Evolutionary conservation across 2,888 invertebrate species (phyloP), one percentile per base, ranked within the genome.

Genomic region (Chrysolina americana): DNA sequence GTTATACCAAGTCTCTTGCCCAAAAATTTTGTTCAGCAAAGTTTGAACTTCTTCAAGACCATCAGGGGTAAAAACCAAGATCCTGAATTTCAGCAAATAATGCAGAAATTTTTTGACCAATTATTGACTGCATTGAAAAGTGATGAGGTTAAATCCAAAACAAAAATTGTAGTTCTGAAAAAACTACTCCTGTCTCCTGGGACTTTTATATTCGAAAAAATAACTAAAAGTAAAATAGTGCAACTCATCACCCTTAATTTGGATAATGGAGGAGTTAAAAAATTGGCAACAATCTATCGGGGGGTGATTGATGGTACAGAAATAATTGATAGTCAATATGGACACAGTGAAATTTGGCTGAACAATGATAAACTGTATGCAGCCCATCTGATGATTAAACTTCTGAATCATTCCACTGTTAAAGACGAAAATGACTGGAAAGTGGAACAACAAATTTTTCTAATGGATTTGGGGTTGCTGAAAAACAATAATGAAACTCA

Each of bases 171-270:
- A 10, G 89, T 92, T 5, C 85, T 95, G 48, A 91, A 91, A 72
- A 92, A 91, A 81, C 85, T 95, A 1, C 88, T 94, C 11, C 89
- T 94, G 62, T 89, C 91, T 84, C 94, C 94, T 0, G 94, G 94
- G 4, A 92, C 92, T 82, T 91, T 95, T 75, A 92, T 93, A 86
- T 92, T 95, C 76, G 94, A 94, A 82, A 94, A 94, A 87, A 91
- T 92, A 41, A 93, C 94, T 21, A 91, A 92, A 13, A 91, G 91
- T 15, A 92, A 91, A 81, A 85, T 94, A 63, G 87, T 94, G 0
- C 93, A 92, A 84, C 90, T 91, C 68, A 89, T 94, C 11, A 91
- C 91, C n/a, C 88, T 89, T 1, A 91, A 90, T 85, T 88, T 94
- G 73, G 90, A 91, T 74, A 87, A 86, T 9, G 90, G 90, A 65